Evolutionary conservation across 2,888 invertebrate species (phyloP).

Genomic region (Lochmaea capreae): DNA sequence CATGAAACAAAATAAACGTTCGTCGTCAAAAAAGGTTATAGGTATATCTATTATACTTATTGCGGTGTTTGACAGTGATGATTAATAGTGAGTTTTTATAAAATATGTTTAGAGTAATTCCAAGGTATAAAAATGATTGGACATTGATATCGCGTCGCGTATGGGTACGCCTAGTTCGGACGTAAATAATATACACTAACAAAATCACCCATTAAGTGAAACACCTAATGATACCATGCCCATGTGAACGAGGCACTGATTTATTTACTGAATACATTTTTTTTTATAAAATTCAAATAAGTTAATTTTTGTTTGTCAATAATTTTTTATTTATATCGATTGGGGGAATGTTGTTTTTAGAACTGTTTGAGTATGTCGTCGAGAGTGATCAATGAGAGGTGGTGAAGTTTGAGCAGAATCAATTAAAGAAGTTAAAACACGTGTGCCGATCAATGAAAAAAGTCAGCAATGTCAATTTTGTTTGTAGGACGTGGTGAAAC

Average conservation of each 20-base stretch:
- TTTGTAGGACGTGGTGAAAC: too few relatives aligned
- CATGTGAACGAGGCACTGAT: constrained; percentile 62
- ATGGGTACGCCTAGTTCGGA: constrained; percentile 65
- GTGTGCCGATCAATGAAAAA: too few relatives aligned
- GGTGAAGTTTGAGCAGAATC: neutral
- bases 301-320: too few relatives aligned
- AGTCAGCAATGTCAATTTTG: too few relatives aligned
- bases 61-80: too few relatives aligned
- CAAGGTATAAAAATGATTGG: constrained; percentile 38
- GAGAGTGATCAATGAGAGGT: neutral
- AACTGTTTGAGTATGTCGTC: neutral
- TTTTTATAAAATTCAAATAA: too few relatives aligned
- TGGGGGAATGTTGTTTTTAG: too few relatives aligned
- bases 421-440: too few relatives aligned
- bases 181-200: constrained; percentile 50
- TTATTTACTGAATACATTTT: neutral
- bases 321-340: too few relatives aligned
- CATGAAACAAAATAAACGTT: too few relatives aligned
- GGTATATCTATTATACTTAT: too few relatives aligned
- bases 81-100: constrained; percentile 31
- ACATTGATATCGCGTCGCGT: constrained; percentile 53
- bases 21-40: too few relatives aligned
- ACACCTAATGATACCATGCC: constrained; percentile 58
- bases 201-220: constrained; percentile 49
- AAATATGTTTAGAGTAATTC: constrained; percentile 28